phyloP scores from a whole-genome alignment of 1,140 invertebrate species.

The Apis florea region DNA sequence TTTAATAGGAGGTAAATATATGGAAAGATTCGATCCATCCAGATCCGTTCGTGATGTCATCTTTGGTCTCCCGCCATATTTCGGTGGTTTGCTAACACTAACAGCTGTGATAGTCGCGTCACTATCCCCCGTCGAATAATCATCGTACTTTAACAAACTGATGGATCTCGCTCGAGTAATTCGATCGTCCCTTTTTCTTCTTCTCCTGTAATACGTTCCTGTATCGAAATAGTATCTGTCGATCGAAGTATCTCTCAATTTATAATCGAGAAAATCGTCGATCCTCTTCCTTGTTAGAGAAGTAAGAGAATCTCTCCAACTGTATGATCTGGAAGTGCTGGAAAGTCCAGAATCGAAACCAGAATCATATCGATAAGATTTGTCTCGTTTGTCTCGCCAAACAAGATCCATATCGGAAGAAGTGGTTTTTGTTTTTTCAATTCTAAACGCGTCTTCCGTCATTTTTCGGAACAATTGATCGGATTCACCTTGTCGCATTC shows the following conservation, averaged over 20 bases:
- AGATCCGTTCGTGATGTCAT: constrained; percentile 16
- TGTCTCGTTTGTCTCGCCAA: constrained; percentile 25
- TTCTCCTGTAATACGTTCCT: constrained; percentile 36
- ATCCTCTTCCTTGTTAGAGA: constrained; percentile 35
- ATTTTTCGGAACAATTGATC: constrained; percentile 39
- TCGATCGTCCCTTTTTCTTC: constrained; percentile 50
- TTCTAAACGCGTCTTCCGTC: constrained; percentile 8
- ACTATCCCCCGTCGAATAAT: constrained; percentile 55
- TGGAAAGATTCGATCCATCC: constrained; percentile 9
- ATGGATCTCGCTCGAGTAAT: constrained; percentile 55
- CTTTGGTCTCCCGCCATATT: constrained; percentile 25
- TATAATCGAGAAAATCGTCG: constrained; percentile 57
- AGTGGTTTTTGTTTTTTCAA: not conserved
- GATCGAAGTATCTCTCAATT: constrained; percentile 41
- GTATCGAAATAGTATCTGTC: constrained; percentile 54
- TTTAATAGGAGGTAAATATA: constrained; percentile 10
- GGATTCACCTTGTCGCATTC: constrained; percentile 47
- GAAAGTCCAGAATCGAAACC: constrained; percentile 35
- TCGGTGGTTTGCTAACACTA: constrained; percentile 3
- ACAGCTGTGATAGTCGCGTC: constrained; percentile 46
- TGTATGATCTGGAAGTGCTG: constrained; percentile 49
- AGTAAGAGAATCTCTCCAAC: constrained; percentile 57
- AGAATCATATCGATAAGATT: constrained; percentile 33
- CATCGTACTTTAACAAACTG: constrained; percentile 58
- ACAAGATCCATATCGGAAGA: constrained; percentile 31